Evolutionary conservation across 2,888 invertebrate genomes (phyloP).

Genomic region (Boloria euphrosyne): DNA sequence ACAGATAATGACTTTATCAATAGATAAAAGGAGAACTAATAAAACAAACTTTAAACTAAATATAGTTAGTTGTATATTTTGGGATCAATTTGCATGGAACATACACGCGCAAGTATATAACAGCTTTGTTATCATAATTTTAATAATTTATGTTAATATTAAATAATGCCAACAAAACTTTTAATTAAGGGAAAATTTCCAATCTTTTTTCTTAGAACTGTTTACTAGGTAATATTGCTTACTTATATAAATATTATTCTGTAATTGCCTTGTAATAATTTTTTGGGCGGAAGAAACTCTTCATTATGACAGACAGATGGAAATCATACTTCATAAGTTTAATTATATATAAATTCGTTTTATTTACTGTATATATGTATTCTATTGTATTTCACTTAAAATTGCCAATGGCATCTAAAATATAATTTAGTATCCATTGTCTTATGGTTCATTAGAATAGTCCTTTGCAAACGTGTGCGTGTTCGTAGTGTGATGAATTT

Average conservation of each 20-base stretch:
- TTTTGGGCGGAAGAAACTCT: too few relatives aligned
- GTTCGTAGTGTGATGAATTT: slow-evolving; percentile 19
- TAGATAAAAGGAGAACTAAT: slow-evolving; percentile 13
- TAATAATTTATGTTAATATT: slow-evolving; percentile 1
- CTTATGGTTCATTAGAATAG: slow-evolving; percentile 6
- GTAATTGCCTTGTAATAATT: too few relatives aligned
- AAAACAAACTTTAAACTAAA: slow-evolving; percentile 1
- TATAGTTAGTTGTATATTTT: slow-evolving; percentile 7
- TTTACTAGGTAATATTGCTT: background rate
- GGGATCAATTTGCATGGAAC: background rate
- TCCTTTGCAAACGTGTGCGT: background rate
- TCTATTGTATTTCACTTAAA: too few relatives aligned
- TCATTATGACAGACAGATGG: too few relatives aligned
- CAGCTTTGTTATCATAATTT: background rate
- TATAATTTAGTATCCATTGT: background rate
- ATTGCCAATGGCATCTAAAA: too few relatives aligned
- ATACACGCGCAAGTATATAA: background rate
- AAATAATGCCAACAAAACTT: background rate
- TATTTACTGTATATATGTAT: too few relatives aligned
- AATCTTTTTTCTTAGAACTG: background rate
- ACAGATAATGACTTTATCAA: slow-evolving; percentile 19
- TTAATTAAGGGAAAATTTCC: too few relatives aligned
- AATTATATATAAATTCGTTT: background rate
- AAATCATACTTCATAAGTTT: background rate
- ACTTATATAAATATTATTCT: background rate